Evolutionary conservation across 2,888 invertebrate genomes (phyloP).

Genomic region (Macroteleia sp.): DNA sequence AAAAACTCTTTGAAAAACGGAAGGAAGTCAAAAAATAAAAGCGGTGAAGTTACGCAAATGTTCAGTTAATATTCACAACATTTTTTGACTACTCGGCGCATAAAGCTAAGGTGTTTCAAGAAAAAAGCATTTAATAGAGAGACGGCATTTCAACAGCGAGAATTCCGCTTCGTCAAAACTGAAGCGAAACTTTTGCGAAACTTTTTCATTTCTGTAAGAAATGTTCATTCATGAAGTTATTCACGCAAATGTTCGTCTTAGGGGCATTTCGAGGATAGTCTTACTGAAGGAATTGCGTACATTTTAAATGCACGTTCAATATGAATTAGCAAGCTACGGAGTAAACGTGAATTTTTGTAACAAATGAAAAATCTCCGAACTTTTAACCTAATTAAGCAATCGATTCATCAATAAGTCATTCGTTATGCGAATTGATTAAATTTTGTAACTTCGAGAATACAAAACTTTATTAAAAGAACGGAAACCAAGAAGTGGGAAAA

Average conservation of each 20-base stretch:
- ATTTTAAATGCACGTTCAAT: slow-evolving; percentile 14
- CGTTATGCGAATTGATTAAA: too few relatives aligned
- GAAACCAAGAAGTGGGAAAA: too few relatives aligned
- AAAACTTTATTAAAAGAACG: too few relatives aligned
- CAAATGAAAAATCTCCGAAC: too few relatives aligned
- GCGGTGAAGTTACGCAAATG: neutral
- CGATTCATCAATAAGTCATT: too few relatives aligned
- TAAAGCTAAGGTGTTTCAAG: slow-evolving; percentile 27
- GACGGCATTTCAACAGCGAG: slow-evolving; percentile 24
- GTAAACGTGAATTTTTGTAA: neutral
- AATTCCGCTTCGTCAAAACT: slow-evolving; percentile 55
- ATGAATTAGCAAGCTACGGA: neutral
- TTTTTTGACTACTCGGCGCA: slow-evolving; percentile 26
- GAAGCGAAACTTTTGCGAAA: slow-evolving; percentile 67
- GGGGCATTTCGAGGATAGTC: too few relatives aligned
- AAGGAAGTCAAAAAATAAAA: neutral
- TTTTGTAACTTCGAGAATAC: too few relatives aligned
- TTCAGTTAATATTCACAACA: slow-evolving; percentile 30
- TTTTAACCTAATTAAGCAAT: too few relatives aligned
- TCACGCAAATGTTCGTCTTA: slow-evolving; percentile 37
- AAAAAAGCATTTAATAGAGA: slow-evolving; percentile 39
- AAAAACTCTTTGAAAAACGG: neutral
- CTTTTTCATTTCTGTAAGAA: slow-evolving; percentile 70
- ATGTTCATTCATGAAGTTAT: slow-evolving; percentile 53
- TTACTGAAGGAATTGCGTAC: slow-evolving; percentile 15